phyloP scores from a whole-genome alignment of 2,113 vertebrate species.

The Pseudois nayaur region DNA sequence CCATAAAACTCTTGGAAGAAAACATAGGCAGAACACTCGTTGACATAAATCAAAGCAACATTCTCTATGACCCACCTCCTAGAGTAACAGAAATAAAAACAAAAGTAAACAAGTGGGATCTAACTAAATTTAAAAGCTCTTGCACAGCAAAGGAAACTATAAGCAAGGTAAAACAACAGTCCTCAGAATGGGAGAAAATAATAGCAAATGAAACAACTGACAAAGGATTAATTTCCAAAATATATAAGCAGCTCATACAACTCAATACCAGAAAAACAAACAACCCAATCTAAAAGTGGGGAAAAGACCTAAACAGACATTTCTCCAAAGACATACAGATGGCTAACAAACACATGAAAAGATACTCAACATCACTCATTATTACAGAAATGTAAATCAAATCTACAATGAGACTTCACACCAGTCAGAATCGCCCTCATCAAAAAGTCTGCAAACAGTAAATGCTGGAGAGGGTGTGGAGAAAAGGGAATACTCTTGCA shows the following conservation, averaged over 20 bases:
- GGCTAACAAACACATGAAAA: neutral
- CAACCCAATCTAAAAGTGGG: neutral
- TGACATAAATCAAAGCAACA: neutral
- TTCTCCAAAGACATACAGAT: neutral
- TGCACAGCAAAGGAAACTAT: neutral
- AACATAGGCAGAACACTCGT: neutral
- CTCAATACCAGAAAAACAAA: neutral
- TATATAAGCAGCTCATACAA: neutral
- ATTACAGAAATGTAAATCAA: neutral
- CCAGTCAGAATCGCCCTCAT: rapidly evolving
- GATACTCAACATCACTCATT: neutral
- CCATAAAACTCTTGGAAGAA: neutral
- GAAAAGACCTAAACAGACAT: neutral
- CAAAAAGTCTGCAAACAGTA: neutral
- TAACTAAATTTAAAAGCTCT: neutral
- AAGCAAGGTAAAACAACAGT: neutral
- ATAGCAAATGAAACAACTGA: neutral
- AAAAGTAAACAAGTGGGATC: neutral
- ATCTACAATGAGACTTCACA: neutral
- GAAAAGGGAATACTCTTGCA: neutral
- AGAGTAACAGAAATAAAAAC: neutral
- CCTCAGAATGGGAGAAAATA: neutral
- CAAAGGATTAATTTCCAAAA: neutral
- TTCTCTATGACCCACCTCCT: neutral
- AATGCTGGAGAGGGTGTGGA: neutral